Evolutionary conservation across 1,140 invertebrate species (phyloP).

Genomic region (Mylabris phalerata): DNA sequence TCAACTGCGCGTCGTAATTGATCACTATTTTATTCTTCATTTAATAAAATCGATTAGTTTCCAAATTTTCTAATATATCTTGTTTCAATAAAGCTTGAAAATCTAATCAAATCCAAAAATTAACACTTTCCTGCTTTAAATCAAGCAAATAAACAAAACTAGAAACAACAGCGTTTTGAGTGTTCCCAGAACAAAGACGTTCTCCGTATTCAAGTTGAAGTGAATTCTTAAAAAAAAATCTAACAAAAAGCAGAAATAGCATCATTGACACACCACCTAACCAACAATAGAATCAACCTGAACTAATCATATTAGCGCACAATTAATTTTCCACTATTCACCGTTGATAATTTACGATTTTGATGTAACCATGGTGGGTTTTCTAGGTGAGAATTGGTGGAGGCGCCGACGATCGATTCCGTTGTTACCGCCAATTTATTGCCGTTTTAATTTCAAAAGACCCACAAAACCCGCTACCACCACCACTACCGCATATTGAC

Average conservation of each 20-base stretch:
- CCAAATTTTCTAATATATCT: not conserved
- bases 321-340: not conserved
- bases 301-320: too few relatives aligned
- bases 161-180: slow-evolving; percentile 11
- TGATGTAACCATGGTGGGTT: not conserved
- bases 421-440: not conserved
- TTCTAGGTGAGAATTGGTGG: not conserved
- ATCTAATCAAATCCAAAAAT: slow-evolving; percentile 5
- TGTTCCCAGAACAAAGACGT: slow-evolving; percentile 14
- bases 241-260: not conserved
- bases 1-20: not conserved
- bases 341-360: not conserved
- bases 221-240: not conserved
- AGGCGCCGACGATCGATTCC: too few relatives aligned
- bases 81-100: slow-evolving; percentile 1
- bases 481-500: too few relatives aligned
- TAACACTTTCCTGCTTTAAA: slow-evolving; percentile 5
- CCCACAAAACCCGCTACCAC: not conserved
- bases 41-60: not conserved
- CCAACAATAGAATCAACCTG: not conserved
- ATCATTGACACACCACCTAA: not conserved
- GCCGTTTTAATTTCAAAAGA: slow-evolving; percentile 6
- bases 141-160: slow-evolving; percentile 4
- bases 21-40: not conserved
- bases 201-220: slow-evolving; percentile 1